These are phyloP conservation scores for Alouatta palliata DNA, from an alignment of 2,113 vertebrate species.

Conservation along the genomic window DNA sequence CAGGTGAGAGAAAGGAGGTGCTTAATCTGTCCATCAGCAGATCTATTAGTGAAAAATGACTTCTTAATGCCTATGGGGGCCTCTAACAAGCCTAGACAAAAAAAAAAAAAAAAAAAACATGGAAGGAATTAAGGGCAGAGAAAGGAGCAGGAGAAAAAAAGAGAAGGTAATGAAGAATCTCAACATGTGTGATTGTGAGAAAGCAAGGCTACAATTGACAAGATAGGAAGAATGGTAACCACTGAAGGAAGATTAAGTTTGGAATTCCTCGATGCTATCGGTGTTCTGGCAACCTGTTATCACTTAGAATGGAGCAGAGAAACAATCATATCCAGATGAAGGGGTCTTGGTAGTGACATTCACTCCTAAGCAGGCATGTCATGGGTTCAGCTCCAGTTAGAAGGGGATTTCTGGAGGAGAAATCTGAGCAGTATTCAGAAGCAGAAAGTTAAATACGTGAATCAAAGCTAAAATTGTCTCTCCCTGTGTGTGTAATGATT, in stretches of 20 bases:
- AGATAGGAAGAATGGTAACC: background rate
- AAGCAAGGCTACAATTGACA: background rate
- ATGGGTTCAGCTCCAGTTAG: background rate
- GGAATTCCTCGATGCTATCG: background rate
- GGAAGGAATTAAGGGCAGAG: background rate
- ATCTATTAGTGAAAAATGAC: constrained; percentile 2
- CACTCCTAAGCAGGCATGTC: background rate
- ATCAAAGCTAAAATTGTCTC: background rate
- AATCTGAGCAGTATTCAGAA: background rate
- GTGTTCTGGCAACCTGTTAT: background rate
- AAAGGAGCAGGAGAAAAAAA: background rate
- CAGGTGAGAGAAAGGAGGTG: background rate
- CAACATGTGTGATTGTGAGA: background rate
- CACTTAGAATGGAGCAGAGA: background rate
- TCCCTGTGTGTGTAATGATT: background rate
- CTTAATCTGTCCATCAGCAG: background rate
- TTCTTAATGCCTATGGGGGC: background rate
- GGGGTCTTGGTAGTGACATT: background rate
- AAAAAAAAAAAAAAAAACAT: background rate
- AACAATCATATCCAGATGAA: background rate
- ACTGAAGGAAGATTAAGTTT: background rate
- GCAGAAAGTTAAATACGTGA: background rate
- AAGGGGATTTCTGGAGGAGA: background rate
- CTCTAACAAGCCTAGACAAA: background rate
- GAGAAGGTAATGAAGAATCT: background rate